A percentile compares a stretch with the other conserved stretches of the same genome.
Evolutionary conservation across 2,113 vertebrate species (phyloP).

Genomic region (Sakesphorus luctuosus): DNA sequence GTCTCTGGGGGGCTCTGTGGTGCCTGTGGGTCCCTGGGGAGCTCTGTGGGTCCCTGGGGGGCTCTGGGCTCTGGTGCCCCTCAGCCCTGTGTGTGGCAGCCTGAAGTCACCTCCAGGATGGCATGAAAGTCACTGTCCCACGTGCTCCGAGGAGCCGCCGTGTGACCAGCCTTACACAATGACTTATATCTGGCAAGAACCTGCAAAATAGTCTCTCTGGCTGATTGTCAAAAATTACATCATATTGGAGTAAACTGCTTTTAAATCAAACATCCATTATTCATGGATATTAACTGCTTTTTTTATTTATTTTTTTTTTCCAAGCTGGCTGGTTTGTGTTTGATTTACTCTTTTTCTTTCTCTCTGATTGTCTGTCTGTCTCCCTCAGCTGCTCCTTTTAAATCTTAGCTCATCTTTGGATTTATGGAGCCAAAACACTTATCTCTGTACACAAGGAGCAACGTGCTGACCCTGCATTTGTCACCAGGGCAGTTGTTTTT

Average conservation of each 20-base stretch:
- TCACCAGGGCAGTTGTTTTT: conserved; percentile 13
- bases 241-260: conserved; percentile 88
- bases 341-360: conserved; percentile 78
- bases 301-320: conserved; percentile 42
- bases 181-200: conserved; percentile 86
- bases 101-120: conserved; percentile 75
- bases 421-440: conserved; percentile 69
- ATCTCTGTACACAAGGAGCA: conserved; percentile 18
- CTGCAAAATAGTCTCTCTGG: conserved; percentile 89
- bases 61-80: conserved; percentile 5
- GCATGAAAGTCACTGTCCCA: conserved; percentile 74
- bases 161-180: conserved; percentile 75
- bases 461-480: conserved; percentile 54
- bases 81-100: background rate
- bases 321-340: conserved; percentile 69
- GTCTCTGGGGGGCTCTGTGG: too few relatives aligned
- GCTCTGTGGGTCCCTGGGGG: background rate
- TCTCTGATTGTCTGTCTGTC: conserved; percentile 56
- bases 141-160: conserved; percentile 48
- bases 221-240: conserved; percentile 92
- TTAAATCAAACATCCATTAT: conserved; percentile 88
- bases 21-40: too few relatives aligned
- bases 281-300: conserved; percentile 85
- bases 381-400: conserved; percentile 62
- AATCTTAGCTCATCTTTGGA: conserved; percentile 80